Conservation (phyloP, 1,140 invertebrate genomes). For the Cydia amplana region DNA sequence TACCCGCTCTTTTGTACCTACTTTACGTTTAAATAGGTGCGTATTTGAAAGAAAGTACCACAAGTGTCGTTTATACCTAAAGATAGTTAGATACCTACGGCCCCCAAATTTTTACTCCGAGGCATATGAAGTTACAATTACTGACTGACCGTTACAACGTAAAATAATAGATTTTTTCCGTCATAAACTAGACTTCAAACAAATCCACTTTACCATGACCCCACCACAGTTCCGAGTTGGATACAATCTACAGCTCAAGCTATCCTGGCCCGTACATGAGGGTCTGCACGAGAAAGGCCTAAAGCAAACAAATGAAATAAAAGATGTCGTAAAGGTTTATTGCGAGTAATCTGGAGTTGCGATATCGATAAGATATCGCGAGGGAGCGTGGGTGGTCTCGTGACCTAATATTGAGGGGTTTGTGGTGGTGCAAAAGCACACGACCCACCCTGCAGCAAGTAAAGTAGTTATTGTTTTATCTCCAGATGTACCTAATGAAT, state of each 20-base stretch:
- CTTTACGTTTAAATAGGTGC: no score
- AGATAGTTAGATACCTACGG: no score
- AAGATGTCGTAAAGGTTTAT: not conserved
- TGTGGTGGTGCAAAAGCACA: no score
- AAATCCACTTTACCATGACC: not conserved
- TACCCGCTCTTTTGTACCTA: no score
- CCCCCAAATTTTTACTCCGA: no score
- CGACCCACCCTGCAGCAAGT: no score
- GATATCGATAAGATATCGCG: constrained; percentile 5
- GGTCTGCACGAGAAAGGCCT: not conserved
- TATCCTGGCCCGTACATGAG: not conserved
- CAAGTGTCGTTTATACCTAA: no score
- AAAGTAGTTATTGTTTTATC: no score
- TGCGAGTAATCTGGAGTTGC: constrained; percentile 4
- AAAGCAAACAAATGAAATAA: constrained; percentile 1
- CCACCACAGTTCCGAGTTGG: not conserved
- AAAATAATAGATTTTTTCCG: not conserved
- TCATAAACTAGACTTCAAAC: not conserved
- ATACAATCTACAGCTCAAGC: not conserved
- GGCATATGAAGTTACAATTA: no score
- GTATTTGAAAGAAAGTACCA: no score
- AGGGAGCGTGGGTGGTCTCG: not conserved
- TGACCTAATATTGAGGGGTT: not conserved
- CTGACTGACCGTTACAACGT: no score
- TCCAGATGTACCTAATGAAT: no score